These are phyloP conservation scores for Aphis gossypii DNA, from an alignment of 1,140 invertebrate species.

Conservation along the genomic window DNA sequence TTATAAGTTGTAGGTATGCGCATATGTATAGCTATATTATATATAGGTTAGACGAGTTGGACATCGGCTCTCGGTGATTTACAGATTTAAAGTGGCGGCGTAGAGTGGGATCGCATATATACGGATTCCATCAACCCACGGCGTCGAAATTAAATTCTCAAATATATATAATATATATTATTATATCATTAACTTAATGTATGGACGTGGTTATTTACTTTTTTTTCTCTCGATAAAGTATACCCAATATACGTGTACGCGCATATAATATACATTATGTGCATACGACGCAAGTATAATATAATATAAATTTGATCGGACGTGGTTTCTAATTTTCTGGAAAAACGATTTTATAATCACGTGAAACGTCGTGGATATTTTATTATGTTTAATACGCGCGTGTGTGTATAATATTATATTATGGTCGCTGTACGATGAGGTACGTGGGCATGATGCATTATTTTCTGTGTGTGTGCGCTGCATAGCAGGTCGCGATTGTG, in stretches of 20 bases:
- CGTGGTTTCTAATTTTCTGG: slow-evolving; percentile 25
- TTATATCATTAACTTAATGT: neutral
- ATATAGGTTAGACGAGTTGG: neutral
- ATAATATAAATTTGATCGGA: neutral
- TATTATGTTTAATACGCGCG: too few relatives aligned
- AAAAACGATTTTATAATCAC: neutral
- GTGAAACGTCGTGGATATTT: too few relatives aligned
- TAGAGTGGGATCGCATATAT: neutral
- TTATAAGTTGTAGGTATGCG: neutral
- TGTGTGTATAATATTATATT: neutral
- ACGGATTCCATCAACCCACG: neutral
- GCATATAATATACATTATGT: neutral
- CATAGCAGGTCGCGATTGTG: neutral
- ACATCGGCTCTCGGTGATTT: neutral
- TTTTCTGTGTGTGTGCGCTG: neutral
- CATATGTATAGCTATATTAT: neutral
- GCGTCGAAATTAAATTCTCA: neutral
- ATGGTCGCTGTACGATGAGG: neutral
- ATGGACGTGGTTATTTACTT: neutral
- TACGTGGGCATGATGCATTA: neutral
- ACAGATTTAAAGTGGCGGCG: neutral
- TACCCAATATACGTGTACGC: neutral
- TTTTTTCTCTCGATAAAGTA: too few relatives aligned
- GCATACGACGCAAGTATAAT: neutral
- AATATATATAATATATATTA: neutral